Conservation (phyloP, 1,140 invertebrate species). For the Orchesella cincta region DNA sequence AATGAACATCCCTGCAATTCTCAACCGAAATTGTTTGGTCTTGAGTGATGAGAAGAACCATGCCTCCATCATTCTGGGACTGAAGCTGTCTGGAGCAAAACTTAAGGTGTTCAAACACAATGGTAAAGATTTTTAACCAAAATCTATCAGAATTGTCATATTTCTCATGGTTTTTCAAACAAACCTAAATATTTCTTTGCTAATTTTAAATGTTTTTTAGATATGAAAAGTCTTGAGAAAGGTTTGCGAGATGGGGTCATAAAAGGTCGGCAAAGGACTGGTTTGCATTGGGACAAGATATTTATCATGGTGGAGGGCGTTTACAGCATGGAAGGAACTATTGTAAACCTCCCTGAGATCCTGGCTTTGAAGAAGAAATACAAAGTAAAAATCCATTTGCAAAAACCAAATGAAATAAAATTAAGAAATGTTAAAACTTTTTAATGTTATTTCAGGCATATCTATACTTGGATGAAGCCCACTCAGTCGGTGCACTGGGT, state of each 20-base stretch:
- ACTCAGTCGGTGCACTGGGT: constrained; percentile 92
- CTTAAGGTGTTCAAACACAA: constrained; percentile 89
- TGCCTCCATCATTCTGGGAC: constrained; percentile 89
- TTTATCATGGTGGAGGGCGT: constrained; percentile 92
- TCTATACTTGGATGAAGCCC: constrained; percentile 91
- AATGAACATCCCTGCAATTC: constrained; percentile 82
- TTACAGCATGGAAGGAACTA: constrained; percentile 97
- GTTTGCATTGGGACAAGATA: constrained; percentile 87
- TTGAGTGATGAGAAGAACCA: constrained; percentile 96
- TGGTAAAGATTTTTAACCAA: no score
- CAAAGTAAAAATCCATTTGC: no score
- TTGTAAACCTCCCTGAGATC: constrained; percentile 84
- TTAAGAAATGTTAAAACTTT: background rate
- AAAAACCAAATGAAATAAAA: background rate
- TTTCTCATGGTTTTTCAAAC: constrained; percentile 26
- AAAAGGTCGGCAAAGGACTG: constrained; percentile 74
- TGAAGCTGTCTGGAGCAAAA: constrained; percentile 81
- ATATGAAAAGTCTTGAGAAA: constrained; percentile 81
- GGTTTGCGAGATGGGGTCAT: constrained; percentile 74
- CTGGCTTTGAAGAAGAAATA: constrained; percentile 92
- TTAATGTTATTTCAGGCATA: constrained; percentile 65
- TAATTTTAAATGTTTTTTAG: constrained; percentile 58
- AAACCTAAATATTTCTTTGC: constrained; percentile 31
- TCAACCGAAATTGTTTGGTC: constrained; percentile 80
- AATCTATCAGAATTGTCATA: constrained; percentile 28